Conservation (phyloP, 2,888 invertebrate genomes). For the Tetrapedia diversipes region DNA sequence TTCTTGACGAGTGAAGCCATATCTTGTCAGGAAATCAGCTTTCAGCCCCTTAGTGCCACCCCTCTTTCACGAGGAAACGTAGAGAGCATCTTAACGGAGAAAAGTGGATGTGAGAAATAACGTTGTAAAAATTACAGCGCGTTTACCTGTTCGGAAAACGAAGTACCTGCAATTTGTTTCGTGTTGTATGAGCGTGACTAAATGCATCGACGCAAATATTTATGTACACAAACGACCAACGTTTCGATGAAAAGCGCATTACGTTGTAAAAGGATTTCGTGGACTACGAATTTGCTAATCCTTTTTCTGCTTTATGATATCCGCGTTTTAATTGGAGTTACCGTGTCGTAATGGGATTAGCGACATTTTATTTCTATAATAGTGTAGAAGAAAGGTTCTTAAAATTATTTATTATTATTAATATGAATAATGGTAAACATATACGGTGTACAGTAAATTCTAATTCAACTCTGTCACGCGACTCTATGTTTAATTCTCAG, state of each 20-base stretch:
- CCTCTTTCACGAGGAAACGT: background rate
- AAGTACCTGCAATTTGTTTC: background rate
- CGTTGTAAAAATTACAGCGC: background rate
- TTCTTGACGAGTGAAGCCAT: background rate
- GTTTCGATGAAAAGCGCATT: background rate
- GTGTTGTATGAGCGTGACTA: background rate
- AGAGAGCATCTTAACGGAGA: background rate
- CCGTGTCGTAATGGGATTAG: no score
- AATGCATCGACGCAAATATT: background rate
- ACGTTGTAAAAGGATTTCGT: background rate
- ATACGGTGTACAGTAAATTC: no score
- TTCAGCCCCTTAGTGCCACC: background rate
- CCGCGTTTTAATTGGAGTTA: no score
- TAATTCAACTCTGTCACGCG: no score
- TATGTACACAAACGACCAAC: background rate
- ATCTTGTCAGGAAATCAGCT: background rate
- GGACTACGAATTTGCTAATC: background rate
- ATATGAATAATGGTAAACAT: no score
- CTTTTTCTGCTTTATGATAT: no score
- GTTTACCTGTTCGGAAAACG: background rate
- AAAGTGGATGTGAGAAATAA: conserved; percentile 8
- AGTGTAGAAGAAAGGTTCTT: no score
- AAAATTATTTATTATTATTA: no score
- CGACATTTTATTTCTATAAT: no score
- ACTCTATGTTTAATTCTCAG: no score